These are phyloP conservation scores for Cynoglossus semilaevis DNA, from an alignment of 2,113 vertebrate species.

Conservation along the genomic window DNA sequence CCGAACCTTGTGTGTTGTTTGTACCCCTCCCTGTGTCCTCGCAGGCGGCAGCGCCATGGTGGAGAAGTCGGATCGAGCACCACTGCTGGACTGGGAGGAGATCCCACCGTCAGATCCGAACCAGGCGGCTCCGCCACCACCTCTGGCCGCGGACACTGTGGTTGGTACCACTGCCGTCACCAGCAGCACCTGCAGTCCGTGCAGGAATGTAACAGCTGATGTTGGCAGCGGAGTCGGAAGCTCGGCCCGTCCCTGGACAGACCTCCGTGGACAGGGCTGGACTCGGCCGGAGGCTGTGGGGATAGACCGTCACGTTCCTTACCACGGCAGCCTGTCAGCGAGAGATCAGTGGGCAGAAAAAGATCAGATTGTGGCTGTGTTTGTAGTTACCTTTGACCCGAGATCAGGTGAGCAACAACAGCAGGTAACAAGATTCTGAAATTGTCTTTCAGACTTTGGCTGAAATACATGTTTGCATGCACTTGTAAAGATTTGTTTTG, in stretches of 20 bases:
- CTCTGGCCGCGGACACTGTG: constrained; percentile 38
- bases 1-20: constrained; percentile 6
- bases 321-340: constrained; percentile 48
- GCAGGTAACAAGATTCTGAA: too few species aligned
- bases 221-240: constrained; percentile 45
- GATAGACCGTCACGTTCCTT: constrained; percentile 36
- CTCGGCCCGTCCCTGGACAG: constrained; percentile 25
- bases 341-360: constrained; percentile 84
- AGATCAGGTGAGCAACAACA: constrained; percentile 80
- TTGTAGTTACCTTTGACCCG: constrained; percentile 93
- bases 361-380: constrained; percentile 92
- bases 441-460: too few species aligned
- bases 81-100: constrained; percentile 91
- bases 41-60: constrained; percentile 75
- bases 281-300: constrained; percentile 49
- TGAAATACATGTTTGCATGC: too few species aligned
- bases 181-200: constrained; percentile 34
- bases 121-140: constrained; percentile 48
- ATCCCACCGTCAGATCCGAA: constrained; percentile 77
- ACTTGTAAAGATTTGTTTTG: too few species aligned
- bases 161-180: constrained; percentile 25
- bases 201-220: constrained; percentile 55
- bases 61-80: constrained; percentile 88
- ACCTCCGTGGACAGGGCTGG: constrained; percentile 37
- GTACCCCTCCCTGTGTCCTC: neutral